Conservation (phyloP, 1,140 invertebrate species). For the Dinoponera quadriceps region DNA sequence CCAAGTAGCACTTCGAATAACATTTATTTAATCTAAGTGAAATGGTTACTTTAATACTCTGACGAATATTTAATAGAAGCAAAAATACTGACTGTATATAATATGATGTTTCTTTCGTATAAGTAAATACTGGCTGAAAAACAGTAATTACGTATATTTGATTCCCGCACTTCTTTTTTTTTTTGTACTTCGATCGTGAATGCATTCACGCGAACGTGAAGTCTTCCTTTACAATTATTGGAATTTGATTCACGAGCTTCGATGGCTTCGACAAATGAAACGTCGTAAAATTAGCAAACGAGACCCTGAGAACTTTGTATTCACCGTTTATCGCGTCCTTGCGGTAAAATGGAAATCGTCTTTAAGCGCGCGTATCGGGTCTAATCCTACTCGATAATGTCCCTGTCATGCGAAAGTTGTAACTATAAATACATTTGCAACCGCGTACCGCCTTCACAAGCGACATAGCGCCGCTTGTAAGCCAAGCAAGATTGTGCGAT, state of each 20-base stretch:
- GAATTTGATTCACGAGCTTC: neutral
- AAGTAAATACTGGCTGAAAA: too few relatives aligned
- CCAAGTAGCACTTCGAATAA: too few relatives aligned
- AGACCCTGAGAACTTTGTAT: neutral
- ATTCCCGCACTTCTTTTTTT: too few relatives aligned
- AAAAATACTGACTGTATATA: too few relatives aligned
- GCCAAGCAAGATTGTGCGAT: slow-evolving; percentile 35
- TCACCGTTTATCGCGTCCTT: neutral
- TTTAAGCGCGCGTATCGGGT: slow-evolving; percentile 5
- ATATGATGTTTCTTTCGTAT: too few relatives aligned
- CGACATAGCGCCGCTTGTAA: slow-evolving; percentile 5
- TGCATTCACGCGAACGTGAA: too few relatives aligned
- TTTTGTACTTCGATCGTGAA: too few relatives aligned
- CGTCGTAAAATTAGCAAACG: neutral
- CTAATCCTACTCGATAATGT: slow-evolving; percentile 30
- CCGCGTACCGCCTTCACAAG: neutral
- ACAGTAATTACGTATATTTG: too few relatives aligned
- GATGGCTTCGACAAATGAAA: slow-evolving; percentile 1
- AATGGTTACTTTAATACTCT: too few relatives aligned
- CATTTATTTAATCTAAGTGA: too few relatives aligned
- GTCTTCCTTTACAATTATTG: too few relatives aligned
- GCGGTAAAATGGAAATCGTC: neutral
- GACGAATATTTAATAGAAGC: too few relatives aligned
- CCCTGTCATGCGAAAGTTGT: slow-evolving; percentile 34
- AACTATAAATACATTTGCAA: slow-evolving; percentile 36